These are phyloP conservation scores for Chrysodeixis includens DNA, from an alignment of 2,888 invertebrate species.

Conservation along the genomic window DNA sequence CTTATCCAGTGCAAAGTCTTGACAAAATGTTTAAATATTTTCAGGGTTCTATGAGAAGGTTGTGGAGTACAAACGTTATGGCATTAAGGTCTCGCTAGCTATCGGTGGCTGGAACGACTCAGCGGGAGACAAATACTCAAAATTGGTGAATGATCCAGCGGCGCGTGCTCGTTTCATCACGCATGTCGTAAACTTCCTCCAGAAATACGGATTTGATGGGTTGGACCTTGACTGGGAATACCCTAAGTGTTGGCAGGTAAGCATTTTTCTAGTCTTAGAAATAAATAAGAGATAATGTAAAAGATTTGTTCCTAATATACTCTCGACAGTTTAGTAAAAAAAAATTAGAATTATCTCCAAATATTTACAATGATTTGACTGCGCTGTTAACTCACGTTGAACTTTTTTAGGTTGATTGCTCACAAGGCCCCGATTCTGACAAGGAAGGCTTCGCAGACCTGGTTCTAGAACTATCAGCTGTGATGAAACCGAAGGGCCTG, in stretches of 20 bases:
- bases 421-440: slow-evolving; percentile 95
- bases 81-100: slow-evolving; percentile 95
- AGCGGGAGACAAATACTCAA: slow-evolving; percentile 96
- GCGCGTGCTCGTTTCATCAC: slow-evolving; percentile 93
- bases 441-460: slow-evolving; percentile 94
- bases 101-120: slow-evolving; percentile 99
- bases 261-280: slow-evolving; percentile 3
- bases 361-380: neutral
- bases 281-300: neutral
- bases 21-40: slow-evolving; percentile 44
- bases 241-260: slow-evolving; percentile 95
- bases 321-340: neutral
- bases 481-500: slow-evolving; percentile 91
- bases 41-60: slow-evolving; percentile 95
- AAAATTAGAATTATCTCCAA: too few relatives aligned
- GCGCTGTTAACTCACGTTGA: neutral
- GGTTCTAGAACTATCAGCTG: slow-evolving; percentile 92
- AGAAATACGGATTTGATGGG: slow-evolving; percentile 96
- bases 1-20: neutral
- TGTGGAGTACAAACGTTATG: slow-evolving; percentile 93
- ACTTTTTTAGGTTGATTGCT: slow-evolving; percentile 92
- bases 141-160: slow-evolving; percentile 93
- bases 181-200: slow-evolving; percentile 93
- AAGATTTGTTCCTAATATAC: neutral
- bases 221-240: slow-evolving; percentile 99